Percentiles rank a stretch among this genome's conserved stretches.
Conservation (phyloP, 1,140 invertebrate species). For the Cherax quadricarinatus region DNA sequence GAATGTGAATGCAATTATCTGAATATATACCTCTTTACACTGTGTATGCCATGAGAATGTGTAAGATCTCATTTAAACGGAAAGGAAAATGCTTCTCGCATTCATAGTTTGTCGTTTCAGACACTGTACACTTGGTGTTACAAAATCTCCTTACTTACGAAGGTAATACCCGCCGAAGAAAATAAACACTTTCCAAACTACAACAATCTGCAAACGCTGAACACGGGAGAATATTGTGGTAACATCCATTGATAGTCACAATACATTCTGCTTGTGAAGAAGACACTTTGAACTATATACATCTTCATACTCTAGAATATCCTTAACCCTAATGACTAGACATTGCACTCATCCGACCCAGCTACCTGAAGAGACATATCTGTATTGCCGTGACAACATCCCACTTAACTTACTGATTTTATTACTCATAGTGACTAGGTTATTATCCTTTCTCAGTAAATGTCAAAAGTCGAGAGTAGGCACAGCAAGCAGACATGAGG, state of each 20-base stretch:
- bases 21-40: constrained; percentile 29
- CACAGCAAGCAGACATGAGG: neutral
- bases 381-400: neutral
- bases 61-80: constrained; percentile 24
- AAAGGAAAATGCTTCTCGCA: constrained; percentile 21
- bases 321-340: constrained; percentile 71
- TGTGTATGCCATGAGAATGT: constrained; percentile 51
- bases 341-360: constrained; percentile 67
- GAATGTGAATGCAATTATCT: neutral
- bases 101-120: constrained; percentile 10
- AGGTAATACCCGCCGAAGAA: constrained; percentile 38
- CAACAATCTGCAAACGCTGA: constrained; percentile 35
- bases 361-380: constrained; percentile 16
- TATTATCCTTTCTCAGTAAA: neutral
- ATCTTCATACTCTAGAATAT: constrained; percentile 51
- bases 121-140: constrained; percentile 48
- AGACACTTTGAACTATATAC: constrained; percentile 69
- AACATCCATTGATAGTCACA: constrained; percentile 36
- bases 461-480: neutral
- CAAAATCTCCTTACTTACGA: constrained; percentile 9
- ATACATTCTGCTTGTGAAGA: constrained; percentile 46
- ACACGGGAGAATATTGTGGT: constrained; percentile 30
- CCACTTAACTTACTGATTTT: neutral
- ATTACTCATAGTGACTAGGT: neutral
- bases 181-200: constrained; percentile 42